Base-by-base conservation (phyloP, 2,888 invertebrate species). In the Eupithecia vulgata region DNA sequence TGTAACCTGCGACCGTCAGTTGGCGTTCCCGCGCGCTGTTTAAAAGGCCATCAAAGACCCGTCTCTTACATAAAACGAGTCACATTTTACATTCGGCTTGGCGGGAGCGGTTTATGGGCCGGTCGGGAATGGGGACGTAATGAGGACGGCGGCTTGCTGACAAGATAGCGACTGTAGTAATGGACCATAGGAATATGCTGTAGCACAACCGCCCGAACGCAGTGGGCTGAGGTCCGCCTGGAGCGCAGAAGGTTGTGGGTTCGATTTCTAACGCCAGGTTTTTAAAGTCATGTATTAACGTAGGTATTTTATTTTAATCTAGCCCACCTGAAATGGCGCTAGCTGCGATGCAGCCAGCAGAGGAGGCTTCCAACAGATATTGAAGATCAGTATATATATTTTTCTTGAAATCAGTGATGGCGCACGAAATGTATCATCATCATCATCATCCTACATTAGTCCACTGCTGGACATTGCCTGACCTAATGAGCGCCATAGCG, bases 31-130 rank as follows among this genome's bases (percentile, higher is more conserved):
- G 77, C 35, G 70, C 81, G 81, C 85, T 83, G 84, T 86, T 86
- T 87, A 87, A 85, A 87, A 89, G 84, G 83, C 88, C 88, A 89
- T 91, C 90, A 91, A 90, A 88, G 88, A 85, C 83, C 83, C 88
- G 88, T 84, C 77, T 57, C 57, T 21, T 85, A 89, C 89, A 89
- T 90, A 87, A 89, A 89, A 88, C 88, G 89, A 87, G 88, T 85
- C 85, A 87, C 89, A 88, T 88, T 91, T 90, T 87, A 89, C 90
- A 89, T 89, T 89, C 89, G 87, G 88, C 85, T 81, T 81, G 84
- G 85, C 83, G 82, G 86, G 84, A 85, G 84, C 83, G 83, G 87
- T 90, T 91, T 92, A 91, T 89, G 83, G 89, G 82, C 86, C 84
- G 83, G 84, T 79, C 85, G 84, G 89, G 87, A 88, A 89, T 90